Percentiles rank a stretch among this genome's conserved stretches.
Conservation (phyloP, 2,888 invertebrate genomes). For the Cecidostiba fungosa region DNA sequence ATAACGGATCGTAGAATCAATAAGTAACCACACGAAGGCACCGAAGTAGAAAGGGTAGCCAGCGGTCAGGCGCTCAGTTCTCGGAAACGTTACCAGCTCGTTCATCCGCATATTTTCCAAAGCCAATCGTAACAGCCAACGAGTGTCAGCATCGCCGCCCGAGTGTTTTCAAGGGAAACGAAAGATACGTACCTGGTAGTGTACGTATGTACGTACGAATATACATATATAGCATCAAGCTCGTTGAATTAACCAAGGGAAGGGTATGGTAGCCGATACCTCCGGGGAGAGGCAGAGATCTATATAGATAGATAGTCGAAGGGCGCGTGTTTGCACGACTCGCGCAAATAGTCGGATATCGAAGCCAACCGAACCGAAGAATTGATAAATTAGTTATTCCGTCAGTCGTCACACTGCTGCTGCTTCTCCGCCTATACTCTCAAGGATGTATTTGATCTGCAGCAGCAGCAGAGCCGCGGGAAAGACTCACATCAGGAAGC, state of each 20-base stretch:
- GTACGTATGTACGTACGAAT: neutral
- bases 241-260: neutral
- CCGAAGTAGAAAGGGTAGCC: constrained; percentile 1
- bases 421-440: constrained; percentile 23
- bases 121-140: constrained; percentile 7
- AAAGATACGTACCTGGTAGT: neutral
- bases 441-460: constrained; percentile 73
- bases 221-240: neutral
- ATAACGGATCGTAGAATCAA: no score
- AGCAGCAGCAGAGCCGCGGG: constrained; percentile 61
- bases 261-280: constrained; percentile 3
- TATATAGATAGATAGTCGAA: neutral
- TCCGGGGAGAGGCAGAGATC: neutral
- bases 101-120: constrained; percentile 48
- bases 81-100: constrained; percentile 24
- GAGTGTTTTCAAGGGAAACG: neutral
- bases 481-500: no score
- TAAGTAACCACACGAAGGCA: neutral
- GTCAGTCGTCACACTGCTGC: constrained; percentile 72
- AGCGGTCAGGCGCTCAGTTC: constrained; percentile 9
- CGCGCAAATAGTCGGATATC: constrained; percentile 69
- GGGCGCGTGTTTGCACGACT: constrained; percentile 35
- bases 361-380: constrained; percentile 79
- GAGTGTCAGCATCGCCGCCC: neutral
- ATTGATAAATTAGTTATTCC: constrained; percentile 80